These are phyloP conservation scores for Machimus atricapillus DNA, from an alignment of 2,888 invertebrate genomes.

Conservation along the genomic window DNA sequence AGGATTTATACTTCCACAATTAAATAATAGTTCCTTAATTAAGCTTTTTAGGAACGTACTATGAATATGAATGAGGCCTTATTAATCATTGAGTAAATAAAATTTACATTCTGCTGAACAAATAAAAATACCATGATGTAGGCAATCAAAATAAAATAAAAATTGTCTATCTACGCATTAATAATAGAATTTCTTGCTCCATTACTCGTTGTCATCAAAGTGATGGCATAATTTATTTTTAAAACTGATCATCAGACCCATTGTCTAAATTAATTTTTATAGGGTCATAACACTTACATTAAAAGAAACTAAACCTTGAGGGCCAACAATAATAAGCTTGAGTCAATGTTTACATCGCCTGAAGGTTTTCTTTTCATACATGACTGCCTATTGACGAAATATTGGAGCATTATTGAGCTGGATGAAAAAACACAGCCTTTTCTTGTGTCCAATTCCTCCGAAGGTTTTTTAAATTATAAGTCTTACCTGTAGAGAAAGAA, in stretches of 20 bases:
- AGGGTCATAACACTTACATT: neutral
- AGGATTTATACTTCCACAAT: neutral
- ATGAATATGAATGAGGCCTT: neutral
- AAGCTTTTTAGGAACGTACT: neutral
- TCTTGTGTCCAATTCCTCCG: neutral
- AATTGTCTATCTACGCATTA: neutral
- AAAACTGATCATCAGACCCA: neutral
- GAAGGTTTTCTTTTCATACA: neutral
- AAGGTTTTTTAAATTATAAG: neutral
- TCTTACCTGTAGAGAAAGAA: conserved; percentile 46
- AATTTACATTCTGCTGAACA: neutral
- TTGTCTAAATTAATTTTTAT: neutral
- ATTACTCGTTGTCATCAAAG: neutral
- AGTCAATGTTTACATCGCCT: neutral
- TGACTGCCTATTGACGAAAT: neutral
- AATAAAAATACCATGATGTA: neutral
- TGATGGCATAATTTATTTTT: neutral
- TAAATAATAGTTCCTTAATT: neutral
- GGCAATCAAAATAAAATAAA: neutral
- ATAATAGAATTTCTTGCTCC: neutral
- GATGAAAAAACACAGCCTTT: neutral
- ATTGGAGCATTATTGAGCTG: neutral
- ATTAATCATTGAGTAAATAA: neutral
- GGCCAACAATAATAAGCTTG: neutral
- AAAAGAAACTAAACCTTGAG: neutral